These are phyloP conservation scores for Amphilophus citrinellus DNA, from an alignment of 2,113 vertebrate species.

Conservation along the genomic window DNA sequence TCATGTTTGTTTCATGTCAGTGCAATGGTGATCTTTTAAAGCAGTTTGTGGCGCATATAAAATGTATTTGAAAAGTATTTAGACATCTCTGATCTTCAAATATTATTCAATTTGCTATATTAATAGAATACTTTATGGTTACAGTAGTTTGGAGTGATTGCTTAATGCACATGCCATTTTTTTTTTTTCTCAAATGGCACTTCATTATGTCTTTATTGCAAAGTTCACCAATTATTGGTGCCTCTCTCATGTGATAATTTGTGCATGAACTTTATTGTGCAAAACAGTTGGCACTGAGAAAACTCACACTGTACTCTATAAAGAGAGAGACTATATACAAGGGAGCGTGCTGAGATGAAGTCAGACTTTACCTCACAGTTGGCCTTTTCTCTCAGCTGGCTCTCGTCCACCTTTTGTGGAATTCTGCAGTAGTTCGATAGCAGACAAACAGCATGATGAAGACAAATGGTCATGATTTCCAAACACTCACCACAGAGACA, in stretches of 20 bases:
- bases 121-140: not conserved
- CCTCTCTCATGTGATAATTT: not conserved
- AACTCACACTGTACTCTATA: constrained; percentile 9
- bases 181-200: not conserved
- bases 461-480: constrained; percentile 26
- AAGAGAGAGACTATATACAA: not conserved
- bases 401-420: constrained; percentile 15
- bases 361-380: constrained; percentile 26
- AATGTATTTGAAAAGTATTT: not conserved
- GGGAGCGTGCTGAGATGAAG: constrained; percentile 5
- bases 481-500: constrained; percentile 5
- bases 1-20: not conserved
- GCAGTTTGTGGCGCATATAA: not conserved
- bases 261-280: not conserved
- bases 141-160: not conserved
- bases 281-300: constrained; percentile 10
- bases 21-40: not conserved
- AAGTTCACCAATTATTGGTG: not conserved
- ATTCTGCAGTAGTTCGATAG: constrained; percentile 10
- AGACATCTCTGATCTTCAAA: not conserved
- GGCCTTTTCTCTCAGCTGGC: constrained; percentile 40
- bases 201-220: not conserved
- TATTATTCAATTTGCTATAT: no score
- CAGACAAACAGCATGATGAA: constrained; percentile 29
- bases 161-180: not conserved